Evolutionary conservation across 2,797 vertebrate species (phyloP), one percentile per base, ranked within the genome.

Genomic region (Lepus townsendii): DNA sequence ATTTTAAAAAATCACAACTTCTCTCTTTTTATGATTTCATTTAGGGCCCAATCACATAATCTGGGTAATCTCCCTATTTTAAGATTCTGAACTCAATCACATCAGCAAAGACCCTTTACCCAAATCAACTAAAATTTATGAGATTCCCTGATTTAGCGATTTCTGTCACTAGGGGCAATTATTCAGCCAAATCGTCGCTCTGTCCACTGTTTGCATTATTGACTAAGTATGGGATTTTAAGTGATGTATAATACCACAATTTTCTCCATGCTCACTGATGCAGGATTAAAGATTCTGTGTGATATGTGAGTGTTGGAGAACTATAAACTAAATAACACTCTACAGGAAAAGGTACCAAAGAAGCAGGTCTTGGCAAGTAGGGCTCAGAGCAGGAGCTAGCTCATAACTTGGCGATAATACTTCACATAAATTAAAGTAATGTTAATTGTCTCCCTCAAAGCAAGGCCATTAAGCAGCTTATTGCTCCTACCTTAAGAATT

Each of bases 391-490:
- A 12, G 22, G 26, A 90, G n/a, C n/a, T 88, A 88, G 35, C n/a
- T 88, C 68, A 84, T 94, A 79, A 83, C 22, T 88, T 92, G 52
- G 71, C 42, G 26, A 66, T 82, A 88, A 94, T 86, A 83, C 60
- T 52, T 93, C 35, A 68, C 35, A 93, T 83, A 83, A 93, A 88
- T 94, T 91, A 90, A 60, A 80, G 76, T 85, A 95, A 82, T 85
- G 80, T 94, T 91, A 95, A 90, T 91, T 94, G 69, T 71, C 52
- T 94, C 27, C n/a, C 79, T 47, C 87, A 93, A 86, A 95, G 80
- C 83, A 95, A 78, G 32, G 32, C 85, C 75, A 93, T 94, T 94
- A 93, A 72, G 30, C 26, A 63, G 30, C 9, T 95, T 91, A 94
- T 88, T 89, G 57, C 68, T 90, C 24, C 66, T 71, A 84, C 35